Evolutionary conservation across 2,113 vertebrate genomes (phyloP), one percentile per base, ranked within the genome.

Genomic region (Calyptomena viridis): DNA sequence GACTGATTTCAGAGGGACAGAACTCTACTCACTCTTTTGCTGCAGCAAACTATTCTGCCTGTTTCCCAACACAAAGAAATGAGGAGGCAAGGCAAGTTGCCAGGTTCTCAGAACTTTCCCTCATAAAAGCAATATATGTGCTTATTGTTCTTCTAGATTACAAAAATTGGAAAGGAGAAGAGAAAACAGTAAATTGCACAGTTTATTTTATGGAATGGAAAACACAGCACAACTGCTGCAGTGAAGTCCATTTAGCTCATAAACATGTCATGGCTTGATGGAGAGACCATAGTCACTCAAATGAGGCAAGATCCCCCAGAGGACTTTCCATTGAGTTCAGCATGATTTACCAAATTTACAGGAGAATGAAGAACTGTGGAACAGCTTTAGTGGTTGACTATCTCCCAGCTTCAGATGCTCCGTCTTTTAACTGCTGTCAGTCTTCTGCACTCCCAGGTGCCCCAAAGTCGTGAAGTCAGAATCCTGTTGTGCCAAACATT

Each of bases 81-180:
- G n/a, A 91, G 77, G 18, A 75, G 28, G 64, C 1, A 4, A 83
- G 91, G 87, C 81, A 94, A 85, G 62, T 42, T 0, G 4, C 89
- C 94, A 95, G 35, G 27, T 73, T 76, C 87, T 91, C 63, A 91
- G 66, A 95, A 69, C 77, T 87, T 88, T 80, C 47, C 74, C 58
- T 95, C 87, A 85, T 91, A 96, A 95, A 96, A 88, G 55, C 90
- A 92, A 72, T 95, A 42, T 87, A 76, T 83, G 84, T 91, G 49
- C 53, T 95, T 95, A 78, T 55, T 96, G 77, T 87, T 94, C 86
- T 89, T 88, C 63, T 46, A 82, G 81, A 94, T 84, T 93, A 75
- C 49, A 95, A 76, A 89, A 95, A 91, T 39, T 91, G 84, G 89
- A 81, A 84, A 91, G 77, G 76, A 78, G 79, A 88, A 83, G 80